Conservation (phyloP, 2,888 invertebrate species). For the Julus scanicus region DNA sequence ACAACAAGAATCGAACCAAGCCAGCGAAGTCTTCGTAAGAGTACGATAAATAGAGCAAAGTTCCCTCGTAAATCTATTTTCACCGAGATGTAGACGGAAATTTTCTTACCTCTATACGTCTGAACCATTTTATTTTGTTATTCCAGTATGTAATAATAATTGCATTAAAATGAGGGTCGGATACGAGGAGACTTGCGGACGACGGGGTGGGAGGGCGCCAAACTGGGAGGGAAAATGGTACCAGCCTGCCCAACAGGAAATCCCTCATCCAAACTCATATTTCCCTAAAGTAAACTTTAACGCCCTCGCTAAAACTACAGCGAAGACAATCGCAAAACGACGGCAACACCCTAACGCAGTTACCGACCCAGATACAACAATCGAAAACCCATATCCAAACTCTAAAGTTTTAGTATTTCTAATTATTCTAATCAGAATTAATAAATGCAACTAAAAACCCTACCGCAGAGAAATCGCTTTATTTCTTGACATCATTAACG, state of each 20-base stretch:
- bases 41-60: not conserved
- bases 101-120: constrained; percentile 17
- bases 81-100: not conserved
- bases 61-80: not conserved
- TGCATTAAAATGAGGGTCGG: constrained; percentile 22
- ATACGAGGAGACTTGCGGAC: constrained; percentile 20
- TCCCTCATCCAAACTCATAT: not conserved
- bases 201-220: constrained; percentile 39
- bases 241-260: constrained; percentile 30
- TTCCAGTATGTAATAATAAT: constrained; percentile 29
- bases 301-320: not conserved
- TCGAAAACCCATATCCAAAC: not conserved
- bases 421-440: not conserved
- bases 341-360: not conserved
- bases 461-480: not conserved
- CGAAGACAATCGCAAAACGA: not conserved
- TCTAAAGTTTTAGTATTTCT: not conserved
- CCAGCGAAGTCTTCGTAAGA: not conserved
- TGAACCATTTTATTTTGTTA: constrained; percentile 38
- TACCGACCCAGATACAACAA: not conserved
- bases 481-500: not conserved
- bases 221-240: constrained; percentile 21
- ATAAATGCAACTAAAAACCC: not conserved
- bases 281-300: not conserved
- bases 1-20: not conserved